Evolutionary conservation across 2,888 invertebrate genomes (phyloP), one percentile per base, ranked within the genome.

Genomic region (Stenotaenia linearis): DNA sequence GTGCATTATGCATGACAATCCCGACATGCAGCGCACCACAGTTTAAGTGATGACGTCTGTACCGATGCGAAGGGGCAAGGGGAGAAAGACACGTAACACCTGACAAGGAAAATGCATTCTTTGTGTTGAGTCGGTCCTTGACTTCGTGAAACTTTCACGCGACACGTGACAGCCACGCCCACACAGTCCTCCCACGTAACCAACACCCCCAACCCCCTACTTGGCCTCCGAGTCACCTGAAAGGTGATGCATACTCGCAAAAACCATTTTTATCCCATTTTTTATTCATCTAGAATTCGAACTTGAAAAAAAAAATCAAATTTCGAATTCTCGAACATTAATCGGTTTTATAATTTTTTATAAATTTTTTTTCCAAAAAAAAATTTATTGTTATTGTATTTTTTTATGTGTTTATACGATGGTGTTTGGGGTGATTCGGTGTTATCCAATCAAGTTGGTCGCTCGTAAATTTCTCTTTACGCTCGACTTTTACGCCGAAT

Each of bases 381-480:
- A n/a, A n/a, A n/a, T 45, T 45, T 45, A n/a, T 45, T 12, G 18
- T 56, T 56, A 21, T 40, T 9, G 56, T 21, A 5, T 18, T 56
- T 10, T 56, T 56, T 56, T 56, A 56, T 56, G 56, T 18, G 56
- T 25, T 61, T 61, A 28, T 61, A 23, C 15, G 61, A 61, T 28
- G 61, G 61, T 28, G 25, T 23, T 61, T 21, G 61, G 40, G 61
- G 61, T 61, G 61, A 61, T 61, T 23, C 61, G 61, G 61, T 61
- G 61, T 61, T 61, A 61, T 61, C 61, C 61, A 61, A 61, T 61
- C 61, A 61, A 25, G 61, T 61, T 61, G 61, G 61, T 28, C 61
- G 61, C 61, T 61, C 61, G 61, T 61, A 61, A 61, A 61, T 61
- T 61, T 61, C 61, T 61, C 61, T 61, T 61, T 61, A 61, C 61